Evolutionary conservation across 2,797 vertebrate species (phyloP).

Genomic region (Brachyrhaphis roseni): DNA sequence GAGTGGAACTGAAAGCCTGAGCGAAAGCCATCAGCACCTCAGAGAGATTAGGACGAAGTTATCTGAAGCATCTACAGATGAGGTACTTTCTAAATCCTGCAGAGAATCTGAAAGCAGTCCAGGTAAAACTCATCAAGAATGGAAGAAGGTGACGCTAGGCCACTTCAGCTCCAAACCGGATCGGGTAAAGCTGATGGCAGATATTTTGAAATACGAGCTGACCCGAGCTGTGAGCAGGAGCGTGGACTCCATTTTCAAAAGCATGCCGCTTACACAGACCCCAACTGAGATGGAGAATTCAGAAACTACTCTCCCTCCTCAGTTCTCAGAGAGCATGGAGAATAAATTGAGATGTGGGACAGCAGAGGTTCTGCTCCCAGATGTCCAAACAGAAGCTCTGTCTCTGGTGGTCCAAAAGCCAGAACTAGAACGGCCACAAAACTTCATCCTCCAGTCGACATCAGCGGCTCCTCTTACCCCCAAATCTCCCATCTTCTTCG

Average conservation of each 20-base stretch:
- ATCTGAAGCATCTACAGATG: slow-evolving; percentile 17
- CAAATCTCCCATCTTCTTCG: slow-evolving; percentile 19
- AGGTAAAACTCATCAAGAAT: slow-evolving; percentile 21
- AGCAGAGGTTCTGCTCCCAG: slow-evolving; percentile 29
- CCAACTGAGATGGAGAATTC: slow-evolving; percentile 15
- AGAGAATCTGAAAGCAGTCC: slow-evolving; percentile 34
- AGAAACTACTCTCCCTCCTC: neutral
- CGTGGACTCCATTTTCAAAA: slow-evolving; percentile 85
- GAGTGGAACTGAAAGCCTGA: slow-evolving; percentile 11
- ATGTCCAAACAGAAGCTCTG: slow-evolving; percentile 67
- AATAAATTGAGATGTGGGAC: slow-evolving; percentile 18
- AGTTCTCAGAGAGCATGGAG: slow-evolving; percentile 12
- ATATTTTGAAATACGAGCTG: slow-evolving; percentile 84
- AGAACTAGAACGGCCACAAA: slow-evolving; percentile 23
- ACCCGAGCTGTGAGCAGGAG: slow-evolving; percentile 78
- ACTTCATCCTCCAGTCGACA: slow-evolving; percentile 45
- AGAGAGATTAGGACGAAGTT: slow-evolving; percentile 74
- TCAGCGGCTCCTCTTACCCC: slow-evolving; percentile 46
- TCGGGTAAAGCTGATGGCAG: slow-evolving; percentile 71
- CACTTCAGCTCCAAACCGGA: slow-evolving; percentile 54
- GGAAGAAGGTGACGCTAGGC: slow-evolving; percentile 55
- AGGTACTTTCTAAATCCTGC: neutral
- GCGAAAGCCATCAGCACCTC: slow-evolving; percentile 69
- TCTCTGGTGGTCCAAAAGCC: slow-evolving; percentile 69
- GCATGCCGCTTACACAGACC: slow-evolving; percentile 63